Evolutionary conservation across 2,888 invertebrate genomes (phyloP), one percentile per base, ranked within the genome.

Genomic region (Pseudeuparius sepicola): DNA sequence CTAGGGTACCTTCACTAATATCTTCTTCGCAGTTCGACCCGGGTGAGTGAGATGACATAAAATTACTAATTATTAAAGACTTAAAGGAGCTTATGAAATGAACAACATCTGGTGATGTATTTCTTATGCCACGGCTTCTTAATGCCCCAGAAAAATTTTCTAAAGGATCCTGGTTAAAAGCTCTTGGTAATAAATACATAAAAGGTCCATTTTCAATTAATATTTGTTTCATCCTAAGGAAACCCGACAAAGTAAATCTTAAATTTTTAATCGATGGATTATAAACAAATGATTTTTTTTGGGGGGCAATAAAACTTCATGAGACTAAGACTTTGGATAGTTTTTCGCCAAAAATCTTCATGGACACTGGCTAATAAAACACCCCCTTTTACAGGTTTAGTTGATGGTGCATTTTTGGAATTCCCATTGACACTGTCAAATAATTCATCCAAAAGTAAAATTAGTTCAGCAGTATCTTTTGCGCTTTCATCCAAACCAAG

Each of bases 221-320:
- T n/a, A 20, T 24, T 3, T 32, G n/a, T 37, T 12, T 40, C 17
- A 37, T 17, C 25, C 34, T n/a, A 4, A 34, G 4, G 28, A 40
- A 33, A 9, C 29, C 32, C 6, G 14, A 11, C 11, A 29, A 6
- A 11, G 32, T 33, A 11, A 35, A 24, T 7, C 16, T 25, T n/a
- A 34, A 20, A 31, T 36, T 37, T 34, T 26, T 40, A 15, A 34
- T 9, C 13, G 36, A 29, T 7, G 36, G 36, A 20, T 20, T 5
- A 12, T 14, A 20, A 10, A 38, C 24, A 32, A 27, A 31, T 31
- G 36, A 26, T 12, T 34, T 20, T 18, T 39, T 39, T 36, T 40
- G 30, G n/a, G 10, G 15, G 11, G 15, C 34, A 40, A 36, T 10
- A 42, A 31, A 35, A 44, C 16, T 37, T 39, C 45, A 43, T 45